A percentile compares a stretch with the other conserved stretches of the same genome.
These are phyloP conservation scores for Cariama cristata DNA, from an alignment of 2,113 vertebrate genomes.

Conservation along the genomic window DNA sequence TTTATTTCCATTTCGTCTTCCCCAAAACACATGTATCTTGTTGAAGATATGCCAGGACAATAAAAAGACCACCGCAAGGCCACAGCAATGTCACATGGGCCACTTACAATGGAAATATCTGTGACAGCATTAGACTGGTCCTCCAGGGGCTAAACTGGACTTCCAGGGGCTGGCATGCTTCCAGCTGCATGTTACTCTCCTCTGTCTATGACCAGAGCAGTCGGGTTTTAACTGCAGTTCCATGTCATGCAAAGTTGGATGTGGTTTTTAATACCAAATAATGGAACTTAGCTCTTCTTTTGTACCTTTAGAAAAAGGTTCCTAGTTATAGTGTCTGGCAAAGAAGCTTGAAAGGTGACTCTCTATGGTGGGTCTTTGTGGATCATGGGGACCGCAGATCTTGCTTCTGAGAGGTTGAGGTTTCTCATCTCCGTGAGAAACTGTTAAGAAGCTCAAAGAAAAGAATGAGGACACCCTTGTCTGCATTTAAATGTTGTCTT, in stretches of 20 bases:
- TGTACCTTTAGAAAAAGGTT: not conserved
- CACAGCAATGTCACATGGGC: not conserved
- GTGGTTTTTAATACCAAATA: not conserved
- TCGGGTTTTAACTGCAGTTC: not conserved
- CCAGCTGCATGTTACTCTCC: not conserved
- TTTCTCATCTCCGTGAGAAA: not conserved
- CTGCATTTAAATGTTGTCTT: not conserved
- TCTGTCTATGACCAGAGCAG: not conserved
- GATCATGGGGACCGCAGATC: fast-evolving
- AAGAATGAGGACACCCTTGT: fast-evolving
- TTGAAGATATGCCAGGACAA: not conserved
- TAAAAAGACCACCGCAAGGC: not conserved
- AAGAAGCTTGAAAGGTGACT: not conserved
- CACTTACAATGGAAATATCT: not conserved
- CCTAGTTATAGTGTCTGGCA: not conserved
- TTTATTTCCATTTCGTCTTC: constrained; percentile 25
- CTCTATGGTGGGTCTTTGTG: not conserved
- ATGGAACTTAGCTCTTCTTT: not conserved
- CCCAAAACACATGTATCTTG: not conserved
- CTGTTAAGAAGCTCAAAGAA: not conserved
- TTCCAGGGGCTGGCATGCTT: not conserved
- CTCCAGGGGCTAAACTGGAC: not conserved
- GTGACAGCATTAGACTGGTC: not conserved
- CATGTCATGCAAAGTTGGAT: not conserved
- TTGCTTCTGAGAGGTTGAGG: not conserved